These are phyloP conservation scores for Amyelois transitella DNA, from an alignment of 1,140 invertebrate species.

Conservation along the genomic window DNA sequence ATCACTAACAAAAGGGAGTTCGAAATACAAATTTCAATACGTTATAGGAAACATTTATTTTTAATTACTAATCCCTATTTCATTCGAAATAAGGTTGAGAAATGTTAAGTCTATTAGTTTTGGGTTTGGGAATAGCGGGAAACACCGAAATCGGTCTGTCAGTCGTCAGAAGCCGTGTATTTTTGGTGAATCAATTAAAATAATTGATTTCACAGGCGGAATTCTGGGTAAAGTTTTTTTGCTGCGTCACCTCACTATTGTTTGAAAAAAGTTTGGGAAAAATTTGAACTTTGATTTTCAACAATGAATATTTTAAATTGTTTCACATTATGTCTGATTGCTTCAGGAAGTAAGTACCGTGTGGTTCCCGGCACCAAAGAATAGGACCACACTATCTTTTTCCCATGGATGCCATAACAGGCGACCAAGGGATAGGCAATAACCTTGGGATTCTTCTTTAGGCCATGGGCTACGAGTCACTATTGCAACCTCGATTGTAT, in stretches of 20 bases:
- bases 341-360: no score
- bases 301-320: no score
- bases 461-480: no score
- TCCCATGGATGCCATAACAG: no score
- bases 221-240: conserved; percentile 27
- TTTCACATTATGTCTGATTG: no score
- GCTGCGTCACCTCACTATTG: conserved; percentile 12
- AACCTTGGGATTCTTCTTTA: no score
- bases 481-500: no score
- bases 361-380: no score
- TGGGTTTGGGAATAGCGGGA: conserved; percentile 31
- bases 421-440: no score
- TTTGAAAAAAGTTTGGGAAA: background rate
- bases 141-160: conserved; percentile 50
- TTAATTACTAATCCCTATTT: background rate
- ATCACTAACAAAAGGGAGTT: conserved; percentile 19
- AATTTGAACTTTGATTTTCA: no score
- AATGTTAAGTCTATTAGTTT: conserved; percentile 1
- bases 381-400: no score
- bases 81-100: conserved; percentile 13
- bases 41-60: background rate
- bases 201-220: conserved; percentile 66
- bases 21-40: background rate
- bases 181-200: conserved; percentile 66
- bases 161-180: conserved; percentile 61